A percentile compares a stretch with the other conserved stretches of the same genome.
phyloP scores from a whole-genome alignment of 2,888 invertebrate species.

The Coleophora flavipennella region DNA sequence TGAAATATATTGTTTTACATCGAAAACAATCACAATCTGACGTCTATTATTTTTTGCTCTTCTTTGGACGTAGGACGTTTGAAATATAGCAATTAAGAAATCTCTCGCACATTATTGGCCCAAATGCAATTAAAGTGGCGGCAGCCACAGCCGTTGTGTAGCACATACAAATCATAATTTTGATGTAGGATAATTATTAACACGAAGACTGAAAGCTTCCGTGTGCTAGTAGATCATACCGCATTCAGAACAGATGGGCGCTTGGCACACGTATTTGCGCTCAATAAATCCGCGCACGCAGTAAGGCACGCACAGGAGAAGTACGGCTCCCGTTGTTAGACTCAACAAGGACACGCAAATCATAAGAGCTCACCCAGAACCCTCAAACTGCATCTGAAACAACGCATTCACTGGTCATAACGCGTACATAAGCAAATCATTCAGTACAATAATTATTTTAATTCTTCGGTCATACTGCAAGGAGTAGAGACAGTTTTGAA shows the following conservation, averaged over 20 bases:
- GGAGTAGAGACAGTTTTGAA: too few relatives aligned
- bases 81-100: slow-evolving; percentile 20
- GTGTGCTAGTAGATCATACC: slow-evolving; percentile 24
- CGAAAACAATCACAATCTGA: too few relatives aligned
- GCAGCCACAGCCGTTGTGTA: slow-evolving; percentile 27
- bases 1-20: too few relatives aligned
- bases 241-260: slow-evolving; percentile 30
- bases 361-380: slow-evolving; percentile 16
- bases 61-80: too few relatives aligned
- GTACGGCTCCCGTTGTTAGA: slow-evolving; percentile 16
- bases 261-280: slow-evolving; percentile 8
- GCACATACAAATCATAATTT: slow-evolving; percentile 39
- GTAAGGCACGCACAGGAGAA: slow-evolving; percentile 18
- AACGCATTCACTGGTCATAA: background rate
- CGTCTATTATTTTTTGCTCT: too few relatives aligned
- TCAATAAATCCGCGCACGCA: slow-evolving; percentile 12
- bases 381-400: slow-evolving; percentile 12
- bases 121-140: slow-evolving; percentile 26
- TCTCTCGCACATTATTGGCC: slow-evolving; percentile 32
- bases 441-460: too few relatives aligned
- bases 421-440: too few relatives aligned
- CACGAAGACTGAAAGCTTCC: too few relatives aligned
- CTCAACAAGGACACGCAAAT: slow-evolving; percentile 24
- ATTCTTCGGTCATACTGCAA: too few relatives aligned
- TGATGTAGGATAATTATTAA: too few relatives aligned